Evolutionary conservation across 1,140 invertebrate genomes (phyloP), one percentile per base, ranked within the genome.

Genomic region (Acromyrmex charruanus): DNA sequence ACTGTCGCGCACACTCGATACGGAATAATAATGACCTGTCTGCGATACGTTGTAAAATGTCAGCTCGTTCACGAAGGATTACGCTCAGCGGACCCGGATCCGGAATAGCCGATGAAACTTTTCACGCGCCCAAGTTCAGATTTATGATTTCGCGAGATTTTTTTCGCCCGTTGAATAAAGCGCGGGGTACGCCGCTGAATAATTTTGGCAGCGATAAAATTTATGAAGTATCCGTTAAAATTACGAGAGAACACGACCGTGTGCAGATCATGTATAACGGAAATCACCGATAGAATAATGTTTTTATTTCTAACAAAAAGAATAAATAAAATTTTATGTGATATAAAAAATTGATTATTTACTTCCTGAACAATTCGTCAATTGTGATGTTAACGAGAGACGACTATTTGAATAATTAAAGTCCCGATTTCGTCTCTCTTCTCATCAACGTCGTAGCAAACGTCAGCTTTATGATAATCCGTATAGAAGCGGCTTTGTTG

Each of bases 21-120:
- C 55, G 80, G 82, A 77, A 85, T 77, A 85, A 85, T 79, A 79
- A 79, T 79, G 72, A 85, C 82, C 72, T 85, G 82, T 77, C 63
- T 79, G 82, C 65, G 85, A 80, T 80, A 69, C 77, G 85, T 59
- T 81, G 65, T 66, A 61, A 86, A 86, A 81, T 61, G 85, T 69
- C 65, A 80, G 85, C 75, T 86, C 75, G 65, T 69, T 80, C 65
- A 65, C 65, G 85, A 81, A 63, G 77, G 85, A 80, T 80, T 86
- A 80, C 77, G 77, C 75, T 10, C 59, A 35, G 16, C 44, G 44
- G n/a, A 58, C 6, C 25, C 61, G 35, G 55, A 51, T 65, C 68
- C 72, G 82, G 74, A 79, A 65, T 39, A 49, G 74, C 82, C 72
- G 72, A 63, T 77, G 74, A 66, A 68, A 77, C 74, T 77, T 77